Evolutionary conservation across 2,888 invertebrate genomes (phyloP).

Genomic region (Protonemura montana): DNA sequence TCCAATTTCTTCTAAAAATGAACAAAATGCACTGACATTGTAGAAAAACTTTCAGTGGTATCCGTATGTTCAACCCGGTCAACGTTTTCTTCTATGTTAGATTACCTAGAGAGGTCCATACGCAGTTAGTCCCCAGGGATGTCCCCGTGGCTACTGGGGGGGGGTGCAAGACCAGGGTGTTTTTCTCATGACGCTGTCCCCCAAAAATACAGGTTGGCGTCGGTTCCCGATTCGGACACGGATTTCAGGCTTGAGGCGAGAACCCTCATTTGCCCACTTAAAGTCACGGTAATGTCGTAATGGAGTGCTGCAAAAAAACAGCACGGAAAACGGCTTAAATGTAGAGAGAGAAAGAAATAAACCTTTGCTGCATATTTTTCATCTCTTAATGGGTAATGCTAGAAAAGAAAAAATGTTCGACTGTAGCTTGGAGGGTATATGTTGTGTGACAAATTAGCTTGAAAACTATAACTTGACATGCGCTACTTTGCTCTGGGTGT

Average conservation of each 20-base stretch:
- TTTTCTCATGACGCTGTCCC: too few relatives aligned
- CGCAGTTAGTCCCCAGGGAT: too few relatives aligned
- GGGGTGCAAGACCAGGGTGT: too few relatives aligned
- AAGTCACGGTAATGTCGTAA: neutral
- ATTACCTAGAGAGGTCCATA: too few relatives aligned
- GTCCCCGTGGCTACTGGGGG: too few relatives aligned
- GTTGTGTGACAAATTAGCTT: neutral
- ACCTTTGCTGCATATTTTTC: neutral
- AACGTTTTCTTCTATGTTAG: too few relatives aligned
- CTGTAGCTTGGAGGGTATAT: neutral
- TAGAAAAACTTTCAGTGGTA: too few relatives aligned
- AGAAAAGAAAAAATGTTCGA: neutral
- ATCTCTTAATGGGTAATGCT: neutral
- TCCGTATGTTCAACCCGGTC: too few relatives aligned
- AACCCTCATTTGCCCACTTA: neutral
- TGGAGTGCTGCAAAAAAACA: neutral
- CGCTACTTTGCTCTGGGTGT: neutral
- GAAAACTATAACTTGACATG: neutral
- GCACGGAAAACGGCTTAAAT: neutral
- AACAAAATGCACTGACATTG: too few relatives aligned
- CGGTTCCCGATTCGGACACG: neutral
- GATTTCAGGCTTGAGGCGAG: neutral
- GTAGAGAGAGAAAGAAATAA: neutral
- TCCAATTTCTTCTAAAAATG: too few relatives aligned
- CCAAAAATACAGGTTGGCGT: neutral